Evolutionary conservation across 2,113 vertebrate species (phyloP).

Genomic region (Hippocampus barbouri): DNA sequence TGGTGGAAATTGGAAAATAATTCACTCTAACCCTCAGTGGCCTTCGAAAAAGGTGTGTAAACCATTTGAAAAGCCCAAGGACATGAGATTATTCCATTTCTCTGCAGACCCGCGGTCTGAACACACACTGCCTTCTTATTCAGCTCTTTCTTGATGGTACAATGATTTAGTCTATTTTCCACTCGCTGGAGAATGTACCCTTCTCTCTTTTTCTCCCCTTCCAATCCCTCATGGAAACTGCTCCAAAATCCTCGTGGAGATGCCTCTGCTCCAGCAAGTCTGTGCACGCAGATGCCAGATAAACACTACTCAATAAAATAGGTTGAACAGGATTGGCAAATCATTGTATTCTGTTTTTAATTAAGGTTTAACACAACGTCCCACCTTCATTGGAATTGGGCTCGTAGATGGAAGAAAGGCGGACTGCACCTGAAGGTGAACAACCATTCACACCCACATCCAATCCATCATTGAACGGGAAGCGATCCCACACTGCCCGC

Average conservation of each 20-base stretch:
- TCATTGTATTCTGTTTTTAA: too few species aligned
- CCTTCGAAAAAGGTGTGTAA: background rate
- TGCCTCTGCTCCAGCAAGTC: background rate
- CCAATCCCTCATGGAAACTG: background rate
- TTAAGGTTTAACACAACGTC: too few species aligned
- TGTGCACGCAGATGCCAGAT: background rate
- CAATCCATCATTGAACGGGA: too few species aligned
- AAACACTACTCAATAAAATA: background rate
- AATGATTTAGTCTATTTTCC: slow-evolving; percentile 34
- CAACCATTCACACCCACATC: too few species aligned
- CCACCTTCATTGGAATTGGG: too few species aligned
- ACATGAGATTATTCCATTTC: slow-evolving; percentile 14
- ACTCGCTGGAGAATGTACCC: background rate
- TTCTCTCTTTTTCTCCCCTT: background rate
- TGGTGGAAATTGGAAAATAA: slow-evolving; percentile 27
- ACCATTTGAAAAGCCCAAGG: slow-evolving; percentile 8
- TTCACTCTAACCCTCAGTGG: slow-evolving; percentile 23
- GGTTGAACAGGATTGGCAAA: too few species aligned
- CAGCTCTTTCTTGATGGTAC: slow-evolving; percentile 7
- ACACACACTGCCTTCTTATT: slow-evolving; percentile 5
- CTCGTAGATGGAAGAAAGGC: too few species aligned
- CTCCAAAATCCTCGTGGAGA: background rate
- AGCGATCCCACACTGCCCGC: too few species aligned
- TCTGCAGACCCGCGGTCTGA: slow-evolving; percentile 10
- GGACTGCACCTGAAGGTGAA: too few species aligned